Conservation (phyloP, 2,888 invertebrate species). For the Eubasilissa splendida region DNA sequence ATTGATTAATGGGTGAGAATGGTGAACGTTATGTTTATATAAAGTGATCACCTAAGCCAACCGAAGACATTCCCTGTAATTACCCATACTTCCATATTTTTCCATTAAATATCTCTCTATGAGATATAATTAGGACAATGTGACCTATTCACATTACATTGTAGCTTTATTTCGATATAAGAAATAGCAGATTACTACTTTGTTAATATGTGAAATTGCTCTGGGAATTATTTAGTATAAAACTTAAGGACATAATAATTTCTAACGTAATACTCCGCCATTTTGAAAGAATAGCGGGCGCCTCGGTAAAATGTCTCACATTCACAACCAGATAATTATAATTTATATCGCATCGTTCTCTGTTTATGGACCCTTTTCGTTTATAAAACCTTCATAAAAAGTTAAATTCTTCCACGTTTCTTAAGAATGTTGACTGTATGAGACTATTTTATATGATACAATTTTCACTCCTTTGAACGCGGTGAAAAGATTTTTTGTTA, state of each 20-base stretch:
- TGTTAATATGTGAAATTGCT: conserved; percentile 22
- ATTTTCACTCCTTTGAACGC: background rate
- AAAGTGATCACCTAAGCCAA: too few species aligned
- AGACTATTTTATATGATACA: background rate
- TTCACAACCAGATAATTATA: conserved; percentile 51
- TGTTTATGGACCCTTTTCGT: conserved; percentile 44
- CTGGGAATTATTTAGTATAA: conserved; percentile 32
- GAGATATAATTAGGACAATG: background rate
- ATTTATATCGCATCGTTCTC: conserved; percentile 46
- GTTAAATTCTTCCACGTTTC: conserved; percentile 39
- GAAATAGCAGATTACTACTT: conserved; percentile 16
- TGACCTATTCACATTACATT: background rate
- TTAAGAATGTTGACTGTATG: conserved; percentile 20
- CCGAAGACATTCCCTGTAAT: too few species aligned
- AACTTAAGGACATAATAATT: conserved; percentile 31
- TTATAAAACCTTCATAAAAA: conserved; percentile 50
- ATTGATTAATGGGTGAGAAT: too few species aligned
- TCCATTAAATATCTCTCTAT: too few species aligned
- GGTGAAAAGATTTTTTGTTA: too few species aligned
- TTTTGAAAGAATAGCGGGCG: conserved; percentile 23
- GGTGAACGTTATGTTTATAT: too few species aligned
- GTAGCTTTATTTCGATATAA: conserved; percentile 2
- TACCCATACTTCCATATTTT: too few species aligned
- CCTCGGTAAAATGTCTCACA: conserved; percentile 47
- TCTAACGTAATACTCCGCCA: conserved; percentile 13